Conservation (phyloP, 2,888 invertebrate genomes). For the Tenthredo scrophulariae region DNA sequence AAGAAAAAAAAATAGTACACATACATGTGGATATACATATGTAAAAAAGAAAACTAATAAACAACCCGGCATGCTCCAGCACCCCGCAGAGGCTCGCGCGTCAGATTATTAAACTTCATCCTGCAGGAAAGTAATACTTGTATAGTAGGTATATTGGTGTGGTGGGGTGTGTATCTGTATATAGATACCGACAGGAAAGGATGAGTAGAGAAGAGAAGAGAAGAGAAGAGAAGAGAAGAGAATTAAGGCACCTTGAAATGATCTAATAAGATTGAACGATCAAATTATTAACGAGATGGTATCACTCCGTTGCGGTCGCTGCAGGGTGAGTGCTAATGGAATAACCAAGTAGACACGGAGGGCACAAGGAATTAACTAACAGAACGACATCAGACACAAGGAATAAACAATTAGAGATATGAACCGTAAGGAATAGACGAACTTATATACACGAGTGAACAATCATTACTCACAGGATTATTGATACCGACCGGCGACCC, state of each 20-base stretch:
- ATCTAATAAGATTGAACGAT: conserved; percentile 50
- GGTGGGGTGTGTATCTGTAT: neutral
- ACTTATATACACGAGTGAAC: neutral
- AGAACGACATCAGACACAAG: neutral
- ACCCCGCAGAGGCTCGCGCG: conserved; percentile 38
- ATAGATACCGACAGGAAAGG: neutral
- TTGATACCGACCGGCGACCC: neutral
- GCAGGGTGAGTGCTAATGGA: conserved; percentile 1
- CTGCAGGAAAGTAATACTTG: neutral
- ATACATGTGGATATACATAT: neutral
- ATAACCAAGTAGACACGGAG: neutral
- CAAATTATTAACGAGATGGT: conserved; percentile 44
- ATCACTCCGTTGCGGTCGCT: conserved; percentile 16
- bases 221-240: neutral
- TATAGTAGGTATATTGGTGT: neutral
- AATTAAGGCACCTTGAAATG: conserved; percentile 39
- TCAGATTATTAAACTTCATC: conserved; percentile 47
- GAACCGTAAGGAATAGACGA: neutral
- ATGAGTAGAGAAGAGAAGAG: neutral
- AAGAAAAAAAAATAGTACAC: neutral
- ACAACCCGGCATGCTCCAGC: conserved; percentile 3
- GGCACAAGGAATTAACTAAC: neutral
- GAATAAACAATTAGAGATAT: neutral
- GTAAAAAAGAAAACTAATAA: conserved; percentile 36
- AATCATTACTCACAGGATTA: neutral